Evolutionary conservation across 2,797 vertebrate species (phyloP).

Genomic region (Taenioides sp.): DNA sequence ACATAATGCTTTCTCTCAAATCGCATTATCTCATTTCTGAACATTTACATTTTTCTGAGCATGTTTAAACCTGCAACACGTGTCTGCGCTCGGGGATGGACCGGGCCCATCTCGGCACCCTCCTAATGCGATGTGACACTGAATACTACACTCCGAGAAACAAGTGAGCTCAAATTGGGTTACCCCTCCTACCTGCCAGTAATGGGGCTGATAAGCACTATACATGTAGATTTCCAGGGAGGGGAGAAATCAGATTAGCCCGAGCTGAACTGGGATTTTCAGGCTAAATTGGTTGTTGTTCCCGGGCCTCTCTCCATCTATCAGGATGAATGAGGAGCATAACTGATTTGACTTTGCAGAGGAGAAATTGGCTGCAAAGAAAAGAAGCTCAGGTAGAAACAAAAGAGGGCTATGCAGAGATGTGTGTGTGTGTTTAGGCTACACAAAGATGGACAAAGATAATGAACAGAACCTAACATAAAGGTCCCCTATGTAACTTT

Average conservation of each 20-base stretch:
- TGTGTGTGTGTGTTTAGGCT: too few relatives aligned
- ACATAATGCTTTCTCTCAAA: slow-evolving; percentile 21
- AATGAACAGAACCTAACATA: background rate
- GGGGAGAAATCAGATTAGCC: slow-evolving; percentile 81
- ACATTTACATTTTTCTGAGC: slow-evolving; percentile 48
- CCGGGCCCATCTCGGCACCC: slow-evolving; percentile 68
- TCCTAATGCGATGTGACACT: slow-evolving; percentile 79
- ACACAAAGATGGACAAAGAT: background rate
- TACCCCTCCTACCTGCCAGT: slow-evolving; percentile 84
- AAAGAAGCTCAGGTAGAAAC: slow-evolving; percentile 36
- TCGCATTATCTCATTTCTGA: slow-evolving; percentile 56
- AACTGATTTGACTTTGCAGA: slow-evolving; percentile 75
- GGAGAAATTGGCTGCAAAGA: slow-evolving; percentile 61
- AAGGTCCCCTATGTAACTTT: background rate
- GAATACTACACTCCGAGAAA: slow-evolving; percentile 82
- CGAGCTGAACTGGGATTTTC: slow-evolving; percentile 76
- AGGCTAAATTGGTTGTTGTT: slow-evolving; percentile 76
- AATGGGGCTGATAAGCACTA: slow-evolving; percentile 85
- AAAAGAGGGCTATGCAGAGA: background rate
- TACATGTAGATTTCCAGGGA: slow-evolving; percentile 84
- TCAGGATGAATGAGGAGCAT: slow-evolving; percentile 75
- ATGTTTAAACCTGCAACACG: slow-evolving; percentile 31
- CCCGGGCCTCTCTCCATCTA: slow-evolving; percentile 72
- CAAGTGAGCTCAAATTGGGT: slow-evolving; percentile 83
- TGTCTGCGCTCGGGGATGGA: slow-evolving; percentile 45